Conservation (phyloP, 1,140 invertebrate genomes). For the Drosophila pandora region DNA sequence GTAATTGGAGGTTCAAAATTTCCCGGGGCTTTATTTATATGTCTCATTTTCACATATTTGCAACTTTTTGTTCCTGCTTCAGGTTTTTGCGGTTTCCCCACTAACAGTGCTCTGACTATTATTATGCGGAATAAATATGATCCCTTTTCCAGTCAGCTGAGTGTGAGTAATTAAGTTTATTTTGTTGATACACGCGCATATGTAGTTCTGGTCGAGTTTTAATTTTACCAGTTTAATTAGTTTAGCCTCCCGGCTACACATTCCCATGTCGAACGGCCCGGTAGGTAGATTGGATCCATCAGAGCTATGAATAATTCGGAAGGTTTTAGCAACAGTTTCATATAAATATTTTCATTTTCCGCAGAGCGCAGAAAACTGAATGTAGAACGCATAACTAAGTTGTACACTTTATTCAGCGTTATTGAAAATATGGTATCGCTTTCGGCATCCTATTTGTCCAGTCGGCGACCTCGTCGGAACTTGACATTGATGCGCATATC, state of each 20-base stretch:
- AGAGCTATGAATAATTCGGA: constrained; percentile 37
- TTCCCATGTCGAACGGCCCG: background rate
- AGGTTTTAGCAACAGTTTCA: background rate
- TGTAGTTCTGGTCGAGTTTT: constrained; percentile 43
- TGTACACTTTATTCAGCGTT: constrained; percentile 15
- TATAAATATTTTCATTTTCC: constrained; percentile 18
- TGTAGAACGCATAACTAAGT: too few species aligned
- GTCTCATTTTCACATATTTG: constrained; percentile 27
- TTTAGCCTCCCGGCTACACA: constrained; percentile 3
- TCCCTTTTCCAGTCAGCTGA: constrained; percentile 32
- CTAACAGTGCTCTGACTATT: constrained; percentile 35
- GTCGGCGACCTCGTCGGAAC: background rate
- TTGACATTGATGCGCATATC: constrained; percentile 70
- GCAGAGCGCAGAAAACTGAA: too few species aligned
- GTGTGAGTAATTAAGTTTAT: constrained; percentile 55
- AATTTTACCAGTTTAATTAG: constrained; percentile 53
- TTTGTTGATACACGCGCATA: constrained; percentile 40
- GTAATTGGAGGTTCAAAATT: constrained; percentile 39
- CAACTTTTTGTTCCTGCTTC: constrained; percentile 20
- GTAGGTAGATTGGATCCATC: constrained; percentile 8
- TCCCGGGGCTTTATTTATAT: constrained; percentile 17
- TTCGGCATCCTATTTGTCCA: constrained; percentile 18
- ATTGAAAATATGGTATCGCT: constrained; percentile 38
- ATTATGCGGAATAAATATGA: constrained; percentile 48
- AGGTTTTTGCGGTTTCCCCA: constrained; percentile 39